Evolutionary conservation across 2,113 vertebrate species (phyloP).

Genomic region (Eulemur macaco): DNA sequence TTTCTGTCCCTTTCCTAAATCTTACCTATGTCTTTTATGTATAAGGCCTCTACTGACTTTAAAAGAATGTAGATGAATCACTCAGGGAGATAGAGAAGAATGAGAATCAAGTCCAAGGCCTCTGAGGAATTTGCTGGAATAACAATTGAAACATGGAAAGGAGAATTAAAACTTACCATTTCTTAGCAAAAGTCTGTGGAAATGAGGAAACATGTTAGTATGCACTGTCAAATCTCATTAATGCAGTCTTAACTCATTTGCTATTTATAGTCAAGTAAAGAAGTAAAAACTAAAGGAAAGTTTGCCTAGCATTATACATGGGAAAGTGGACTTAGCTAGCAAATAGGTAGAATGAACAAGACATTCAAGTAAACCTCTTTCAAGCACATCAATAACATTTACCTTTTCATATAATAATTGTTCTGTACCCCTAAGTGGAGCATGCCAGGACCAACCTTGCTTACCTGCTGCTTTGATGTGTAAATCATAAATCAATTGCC

Average conservation of each 20-base stretch:
- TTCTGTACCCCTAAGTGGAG: not conserved
- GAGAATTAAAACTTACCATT: not conserved
- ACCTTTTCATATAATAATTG: not conserved
- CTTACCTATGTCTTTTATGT: constrained; percentile 5
- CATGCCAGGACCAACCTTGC: not conserved
- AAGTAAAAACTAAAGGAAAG: not conserved
- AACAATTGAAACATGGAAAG: not conserved
- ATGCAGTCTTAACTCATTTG: not conserved
- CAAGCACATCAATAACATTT: not conserved
- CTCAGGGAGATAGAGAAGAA: not conserved
- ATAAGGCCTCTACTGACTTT: not conserved
- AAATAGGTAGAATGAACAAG: not conserved
- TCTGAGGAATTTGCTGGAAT: not conserved
- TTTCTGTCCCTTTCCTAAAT: not conserved
- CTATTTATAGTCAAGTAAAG: not conserved
- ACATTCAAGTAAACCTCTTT: not conserved
- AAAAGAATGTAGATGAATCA: constrained; percentile 41
- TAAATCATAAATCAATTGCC: not conserved
- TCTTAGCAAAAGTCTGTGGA: not conserved
- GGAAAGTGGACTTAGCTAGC: not conserved
- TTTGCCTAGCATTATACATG: not conserved
- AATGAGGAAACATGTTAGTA: not conserved
- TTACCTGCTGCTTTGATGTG: not conserved
- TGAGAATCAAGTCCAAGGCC: not conserved
- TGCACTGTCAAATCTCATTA: not conserved